Evolutionary conservation across 2,888 invertebrate genomes (phyloP).

Genomic region (Azorinus chamasolen): DNA sequence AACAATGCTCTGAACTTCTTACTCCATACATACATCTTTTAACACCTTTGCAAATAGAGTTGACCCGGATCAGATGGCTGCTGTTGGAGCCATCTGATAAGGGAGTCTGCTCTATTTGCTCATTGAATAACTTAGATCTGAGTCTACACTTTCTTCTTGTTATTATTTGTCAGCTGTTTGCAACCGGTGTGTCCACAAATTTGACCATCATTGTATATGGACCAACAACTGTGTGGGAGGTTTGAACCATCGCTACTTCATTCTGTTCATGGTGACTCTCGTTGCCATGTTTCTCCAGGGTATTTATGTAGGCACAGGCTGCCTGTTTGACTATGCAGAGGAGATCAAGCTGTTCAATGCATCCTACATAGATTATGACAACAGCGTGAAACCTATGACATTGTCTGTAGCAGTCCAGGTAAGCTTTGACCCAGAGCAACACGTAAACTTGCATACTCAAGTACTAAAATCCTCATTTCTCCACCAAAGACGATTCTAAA

Average conservation of each 20-base stretch:
- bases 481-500: no score
- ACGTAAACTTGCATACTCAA: no score
- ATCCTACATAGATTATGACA: conserved; percentile 73
- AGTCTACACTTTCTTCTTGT: no score
- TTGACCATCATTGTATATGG: conserved; percentile 86
- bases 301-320: conserved; percentile 72
- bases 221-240: conserved; percentile 85
- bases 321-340: conserved; percentile 72
- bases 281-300: conserved; percentile 80
- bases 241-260: conserved; percentile 83
- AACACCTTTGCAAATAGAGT: no score
- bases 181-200: conserved; percentile 83
- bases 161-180: conserved; percentile 78
- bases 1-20: no score
- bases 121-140: no score
- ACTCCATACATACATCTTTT: no score
- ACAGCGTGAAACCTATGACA: conserved; percentile 75
- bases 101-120: no score
- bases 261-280: conserved; percentile 81
- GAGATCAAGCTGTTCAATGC: conserved; percentile 74
- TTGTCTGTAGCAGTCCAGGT: conserved; percentile 81
- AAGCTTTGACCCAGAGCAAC: no score
- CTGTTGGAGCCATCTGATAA: no score
- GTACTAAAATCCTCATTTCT: no score
- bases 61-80: no score